A percentile compares a stretch with the other conserved stretches of the same genome.
Evolutionary conservation across 2,888 invertebrate genomes (phyloP).

Genomic region (Prosopocoilus inquinatus): DNA sequence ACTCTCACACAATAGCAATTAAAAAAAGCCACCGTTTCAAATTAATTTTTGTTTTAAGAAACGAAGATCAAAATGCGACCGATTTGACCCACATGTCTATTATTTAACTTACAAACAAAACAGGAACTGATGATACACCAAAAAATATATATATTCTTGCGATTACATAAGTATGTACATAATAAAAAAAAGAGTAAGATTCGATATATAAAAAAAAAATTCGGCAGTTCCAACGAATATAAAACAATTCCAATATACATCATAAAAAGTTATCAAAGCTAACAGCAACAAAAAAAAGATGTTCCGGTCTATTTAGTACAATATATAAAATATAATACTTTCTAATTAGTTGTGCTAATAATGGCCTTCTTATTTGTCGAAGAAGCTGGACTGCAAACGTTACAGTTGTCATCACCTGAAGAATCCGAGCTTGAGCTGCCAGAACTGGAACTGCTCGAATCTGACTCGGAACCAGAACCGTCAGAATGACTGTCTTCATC

Average conservation of each 20-base stretch:
- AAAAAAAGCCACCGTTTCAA: too few species aligned
- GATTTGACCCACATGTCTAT: too few species aligned
- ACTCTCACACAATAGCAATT: too few species aligned
- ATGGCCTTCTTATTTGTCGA: constrained; percentile 15
- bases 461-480: constrained; percentile 52
- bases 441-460: constrained; percentile 52
- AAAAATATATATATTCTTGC: not conserved
- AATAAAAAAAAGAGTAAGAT: not conserved
- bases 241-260: not conserved
- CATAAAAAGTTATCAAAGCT: constrained; percentile 8
- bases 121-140: too few species aligned
- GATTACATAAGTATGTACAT: not conserved
- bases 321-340: not conserved
- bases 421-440: constrained; percentile 40
- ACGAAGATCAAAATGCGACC: too few species aligned
- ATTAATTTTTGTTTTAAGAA: too few species aligned
- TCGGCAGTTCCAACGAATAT: not conserved
- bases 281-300: constrained; percentile 1
- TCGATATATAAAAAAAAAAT: not conserved
- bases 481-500: constrained; percentile 55
- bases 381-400: constrained; percentile 13
- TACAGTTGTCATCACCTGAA: constrained; percentile 25
- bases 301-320: not conserved
- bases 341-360: constrained; percentile 13
- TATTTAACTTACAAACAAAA: too few species aligned